Conservation (phyloP, 2,797 vertebrate genomes). For the Syncerus caffer region DNA sequence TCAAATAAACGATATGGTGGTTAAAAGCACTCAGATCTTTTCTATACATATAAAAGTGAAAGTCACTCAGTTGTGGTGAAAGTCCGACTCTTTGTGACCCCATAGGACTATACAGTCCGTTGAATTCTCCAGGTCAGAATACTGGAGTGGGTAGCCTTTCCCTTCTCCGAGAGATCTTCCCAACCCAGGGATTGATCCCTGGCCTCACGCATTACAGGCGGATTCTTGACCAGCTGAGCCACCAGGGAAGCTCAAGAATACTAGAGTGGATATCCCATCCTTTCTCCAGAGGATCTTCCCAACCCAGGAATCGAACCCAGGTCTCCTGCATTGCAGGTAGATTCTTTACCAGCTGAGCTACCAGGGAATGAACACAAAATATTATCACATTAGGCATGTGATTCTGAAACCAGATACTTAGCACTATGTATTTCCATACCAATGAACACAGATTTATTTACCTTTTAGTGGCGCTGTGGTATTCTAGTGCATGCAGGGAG, state of each 20-base stretch:
- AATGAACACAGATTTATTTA: background rate
- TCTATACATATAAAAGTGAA: background rate
- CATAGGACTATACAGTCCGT: background rate
- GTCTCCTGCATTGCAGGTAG: background rate
- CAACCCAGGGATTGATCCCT: background rate
- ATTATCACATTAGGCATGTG: accelerated
- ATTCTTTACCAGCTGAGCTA: background rate
- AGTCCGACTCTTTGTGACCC: background rate
- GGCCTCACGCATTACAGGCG: accelerated
- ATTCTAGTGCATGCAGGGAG: background rate
- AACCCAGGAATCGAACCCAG: background rate
- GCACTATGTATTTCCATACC: background rate
- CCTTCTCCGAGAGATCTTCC: background rate
- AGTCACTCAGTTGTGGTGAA: background rate
- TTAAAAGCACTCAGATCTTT: background rate
- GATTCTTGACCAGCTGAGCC: background rate
- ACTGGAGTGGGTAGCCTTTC: background rate
- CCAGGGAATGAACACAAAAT: background rate
- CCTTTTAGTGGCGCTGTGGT: background rate
- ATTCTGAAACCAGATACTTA: background rate
- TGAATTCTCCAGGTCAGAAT: background rate
- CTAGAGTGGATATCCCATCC: background rate
- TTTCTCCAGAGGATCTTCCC: background rate
- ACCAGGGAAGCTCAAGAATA: background rate
- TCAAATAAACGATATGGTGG: background rate